These are phyloP conservation scores for Microplitis demolitor DNA, from an alignment of 1,140 invertebrate species.

Conservation along the genomic window DNA sequence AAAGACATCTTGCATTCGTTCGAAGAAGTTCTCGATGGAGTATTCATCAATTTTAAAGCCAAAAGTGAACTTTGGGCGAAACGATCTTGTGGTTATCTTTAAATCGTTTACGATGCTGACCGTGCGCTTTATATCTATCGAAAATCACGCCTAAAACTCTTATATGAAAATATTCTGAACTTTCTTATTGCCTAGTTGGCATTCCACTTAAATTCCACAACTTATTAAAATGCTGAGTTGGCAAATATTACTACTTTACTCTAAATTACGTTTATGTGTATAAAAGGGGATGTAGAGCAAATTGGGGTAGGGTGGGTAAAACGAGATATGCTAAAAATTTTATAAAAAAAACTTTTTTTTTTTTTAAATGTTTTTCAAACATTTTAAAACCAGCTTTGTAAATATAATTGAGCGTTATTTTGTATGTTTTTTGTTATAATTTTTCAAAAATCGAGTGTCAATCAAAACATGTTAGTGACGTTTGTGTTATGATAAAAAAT, in stretches of 20 bases:
- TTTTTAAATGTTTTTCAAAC: too few relatives aligned
- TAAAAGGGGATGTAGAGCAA: too few relatives aligned
- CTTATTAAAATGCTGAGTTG: not conserved
- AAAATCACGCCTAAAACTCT: slow-evolving; percentile 3
- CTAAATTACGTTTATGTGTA: too few relatives aligned
- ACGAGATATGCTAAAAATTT: too few relatives aligned
- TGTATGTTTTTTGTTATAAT: too few relatives aligned
- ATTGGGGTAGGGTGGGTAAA: too few relatives aligned
- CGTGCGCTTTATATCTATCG: slow-evolving; percentile 3
- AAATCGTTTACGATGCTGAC: slow-evolving; percentile 10
- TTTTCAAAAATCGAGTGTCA: too few relatives aligned
- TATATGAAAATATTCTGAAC: not conserved
- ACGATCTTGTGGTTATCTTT: slow-evolving; percentile 11
- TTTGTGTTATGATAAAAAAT: too few relatives aligned
- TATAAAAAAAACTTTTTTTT: too few relatives aligned
- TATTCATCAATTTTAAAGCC: slow-evolving; percentile 4
- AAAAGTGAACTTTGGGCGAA: not conserved
- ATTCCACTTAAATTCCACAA: not conserved
- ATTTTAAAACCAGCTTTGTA: too few relatives aligned
- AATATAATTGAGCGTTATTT: too few relatives aligned
- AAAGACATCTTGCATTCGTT: not conserved
- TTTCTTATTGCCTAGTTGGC: not conserved
- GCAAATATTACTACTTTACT: not conserved
- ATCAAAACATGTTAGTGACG: too few relatives aligned
- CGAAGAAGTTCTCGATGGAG: not conserved